Conservation (phyloP, 53 echinoderm and acorn worm genomes). For the Henricia sp. region DNA sequence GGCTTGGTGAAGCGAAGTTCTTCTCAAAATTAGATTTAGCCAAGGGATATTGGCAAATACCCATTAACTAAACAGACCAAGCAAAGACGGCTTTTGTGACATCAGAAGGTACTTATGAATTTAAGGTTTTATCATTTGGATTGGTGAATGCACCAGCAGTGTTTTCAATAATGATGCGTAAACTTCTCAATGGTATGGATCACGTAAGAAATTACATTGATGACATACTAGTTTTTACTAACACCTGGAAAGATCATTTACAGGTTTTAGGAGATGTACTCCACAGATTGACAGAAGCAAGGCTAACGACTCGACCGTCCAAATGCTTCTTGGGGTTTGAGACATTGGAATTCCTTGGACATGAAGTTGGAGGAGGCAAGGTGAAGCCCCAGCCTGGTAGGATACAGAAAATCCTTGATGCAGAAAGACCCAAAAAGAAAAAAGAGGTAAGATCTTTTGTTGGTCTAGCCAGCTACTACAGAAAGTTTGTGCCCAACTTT, state of each 20-base stretch:
- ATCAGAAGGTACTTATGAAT: too few relatives aligned
- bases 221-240: too few relatives aligned
- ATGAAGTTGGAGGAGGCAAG: conserved; percentile 5
- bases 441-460: conserved; percentile 17
- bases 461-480: conserved; percentile 2
- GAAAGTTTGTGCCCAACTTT: conserved; percentile 32
- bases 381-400: neutral
- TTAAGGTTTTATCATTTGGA: too few relatives aligned
- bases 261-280: neutral
- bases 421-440: neutral
- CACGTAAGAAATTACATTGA: too few relatives aligned
- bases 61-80: too few relatives aligned
- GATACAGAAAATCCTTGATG: neutral
- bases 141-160: too few relatives aligned
- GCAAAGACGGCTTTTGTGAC: too few relatives aligned
- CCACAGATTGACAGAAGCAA: conserved; percentile 1
- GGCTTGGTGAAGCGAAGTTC: too few relatives aligned
- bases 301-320: conserved; percentile 22
- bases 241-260: conserved; percentile 26
- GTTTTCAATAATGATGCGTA: too few relatives aligned
- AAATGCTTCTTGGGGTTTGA: conserved; percentile 17
- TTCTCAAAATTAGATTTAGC: too few relatives aligned
- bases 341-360: conserved; percentile 19
- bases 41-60: too few relatives aligned
- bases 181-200: too few relatives aligned